Base-by-base conservation (phyloP, 2,113 vertebrate species). In the Pagrus major region DNA sequence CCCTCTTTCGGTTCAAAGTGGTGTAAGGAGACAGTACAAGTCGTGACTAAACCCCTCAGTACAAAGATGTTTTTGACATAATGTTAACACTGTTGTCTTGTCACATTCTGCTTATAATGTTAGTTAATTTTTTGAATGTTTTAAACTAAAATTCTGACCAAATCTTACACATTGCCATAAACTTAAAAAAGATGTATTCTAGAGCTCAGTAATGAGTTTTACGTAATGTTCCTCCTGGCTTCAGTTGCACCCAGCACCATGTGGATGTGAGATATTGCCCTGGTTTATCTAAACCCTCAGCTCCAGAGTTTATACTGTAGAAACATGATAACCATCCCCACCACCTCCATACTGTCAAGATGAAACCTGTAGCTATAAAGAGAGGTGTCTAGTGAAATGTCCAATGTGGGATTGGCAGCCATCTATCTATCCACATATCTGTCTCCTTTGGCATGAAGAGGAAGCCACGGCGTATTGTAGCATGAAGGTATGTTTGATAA, bases 401-500 rank as follows among this genome's bases (percentile, higher is more conserved):
- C 21, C 35, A 71, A 59, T 85, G 86, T 63, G 67, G 86, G 84
- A 82, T 41, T 54, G 61, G 65, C 61, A 51, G 64, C 46, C 71
- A 59, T 78, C 47, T 52, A 72, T 84, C 65, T 77, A 21, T 49
- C 20, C 71, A 59, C 78, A 42, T 41, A 76, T 78, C 59, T 78
- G 10, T 44, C 18, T 74, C 20, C 74, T 81, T 63, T 83, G 47
- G 27, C 59, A 71, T 68, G 55, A 84, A 68, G 54, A 82, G 78
- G 80, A 86, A 83, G 66, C 44, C 52, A 69, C 5, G 16, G 51
- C 41, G 42, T 33, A 52, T 35, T 72, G 41, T 73, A 55, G 80
- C 73, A 14, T 72, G 37, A 88, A 66, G 58, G 52, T 86, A 87
- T 89, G 78, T 88, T 73, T 73, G 59, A 78, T 59, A 63, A 33